phyloP scores from a whole-genome alignment of 2,797 vertebrate species.

The Rhinoraja longicauda region DNA sequence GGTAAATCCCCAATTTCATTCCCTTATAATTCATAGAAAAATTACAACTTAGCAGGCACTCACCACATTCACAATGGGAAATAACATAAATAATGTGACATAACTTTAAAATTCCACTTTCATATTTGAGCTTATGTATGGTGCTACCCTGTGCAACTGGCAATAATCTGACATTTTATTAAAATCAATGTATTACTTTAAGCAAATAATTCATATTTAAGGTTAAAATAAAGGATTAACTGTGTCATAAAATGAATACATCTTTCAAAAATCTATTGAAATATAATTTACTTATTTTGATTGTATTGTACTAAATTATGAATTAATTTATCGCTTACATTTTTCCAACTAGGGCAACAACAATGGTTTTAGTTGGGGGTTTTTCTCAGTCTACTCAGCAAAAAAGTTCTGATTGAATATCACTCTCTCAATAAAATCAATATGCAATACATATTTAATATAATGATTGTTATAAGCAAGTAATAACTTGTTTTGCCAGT shows the following conservation, averaged over 20 bases:
- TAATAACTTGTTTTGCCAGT: background rate
- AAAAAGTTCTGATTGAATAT: background rate
- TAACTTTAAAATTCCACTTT: background rate
- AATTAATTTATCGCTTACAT: background rate
- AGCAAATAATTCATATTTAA: background rate
- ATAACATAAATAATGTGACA: conserved; percentile 10
- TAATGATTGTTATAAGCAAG: background rate
- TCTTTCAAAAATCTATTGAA: background rate
- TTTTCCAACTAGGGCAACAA: background rate
- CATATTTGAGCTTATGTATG: background rate
- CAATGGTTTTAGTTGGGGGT: background rate
- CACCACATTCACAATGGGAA: background rate
- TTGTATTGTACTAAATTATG: background rate
- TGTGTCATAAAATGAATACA: background rate
- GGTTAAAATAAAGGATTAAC: background rate
- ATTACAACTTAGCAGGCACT: conserved; percentile 13
- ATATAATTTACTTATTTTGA: background rate
- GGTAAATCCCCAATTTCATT: background rate
- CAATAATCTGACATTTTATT: background rate
- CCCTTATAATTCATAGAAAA: background rate
- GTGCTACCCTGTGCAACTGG: background rate
- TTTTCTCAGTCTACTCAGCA: background rate
- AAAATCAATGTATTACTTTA: background rate
- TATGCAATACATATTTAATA: background rate
- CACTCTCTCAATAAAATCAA: background rate